These are phyloP conservation scores for Bombycilla garrulus DNA, from an alignment of 2,113 vertebrate genomes.

Conservation along the genomic window DNA sequence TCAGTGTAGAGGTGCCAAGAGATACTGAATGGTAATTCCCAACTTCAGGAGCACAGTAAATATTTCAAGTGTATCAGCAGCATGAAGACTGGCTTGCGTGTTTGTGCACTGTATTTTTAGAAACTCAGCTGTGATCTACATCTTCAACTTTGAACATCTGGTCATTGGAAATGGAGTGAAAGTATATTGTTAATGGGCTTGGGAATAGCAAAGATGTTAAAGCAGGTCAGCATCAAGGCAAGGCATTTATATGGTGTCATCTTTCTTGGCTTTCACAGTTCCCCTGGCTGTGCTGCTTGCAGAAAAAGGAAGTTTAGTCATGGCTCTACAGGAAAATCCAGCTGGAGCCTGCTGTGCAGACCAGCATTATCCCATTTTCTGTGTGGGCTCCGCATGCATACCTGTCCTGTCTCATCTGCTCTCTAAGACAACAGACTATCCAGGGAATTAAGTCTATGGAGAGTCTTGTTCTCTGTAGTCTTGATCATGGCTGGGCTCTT, in stretches of 20 bases:
- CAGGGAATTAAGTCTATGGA: not conserved
- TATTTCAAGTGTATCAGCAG: not conserved
- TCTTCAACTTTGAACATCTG: conserved; percentile 1
- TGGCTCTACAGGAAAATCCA: not conserved
- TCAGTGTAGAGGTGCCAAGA: not conserved
- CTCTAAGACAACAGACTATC: not conserved
- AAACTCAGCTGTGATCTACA: not conserved
- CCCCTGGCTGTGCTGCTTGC: not conserved
- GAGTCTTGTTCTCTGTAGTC: not conserved
- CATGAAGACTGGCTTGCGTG: not conserved
- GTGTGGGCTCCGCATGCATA: not conserved
- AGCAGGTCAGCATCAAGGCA: not conserved
- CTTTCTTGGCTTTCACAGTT: not conserved
- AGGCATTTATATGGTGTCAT: not conserved
- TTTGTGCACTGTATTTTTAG: not conserved
- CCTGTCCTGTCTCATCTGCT: not conserved
- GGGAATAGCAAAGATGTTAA: not conserved
- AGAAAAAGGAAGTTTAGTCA: not conserved
- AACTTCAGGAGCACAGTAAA: not conserved
- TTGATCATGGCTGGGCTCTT: not conserved
- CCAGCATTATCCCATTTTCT: not conserved
- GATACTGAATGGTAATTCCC: not conserved
- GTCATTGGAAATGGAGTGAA: not conserved
- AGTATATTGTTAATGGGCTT: not conserved
- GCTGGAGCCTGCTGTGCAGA: not conserved